These are phyloP conservation scores for Chromobotia macracanthus DNA, from an alignment of 2,797 vertebrate genomes.

Conservation along the genomic window DNA sequence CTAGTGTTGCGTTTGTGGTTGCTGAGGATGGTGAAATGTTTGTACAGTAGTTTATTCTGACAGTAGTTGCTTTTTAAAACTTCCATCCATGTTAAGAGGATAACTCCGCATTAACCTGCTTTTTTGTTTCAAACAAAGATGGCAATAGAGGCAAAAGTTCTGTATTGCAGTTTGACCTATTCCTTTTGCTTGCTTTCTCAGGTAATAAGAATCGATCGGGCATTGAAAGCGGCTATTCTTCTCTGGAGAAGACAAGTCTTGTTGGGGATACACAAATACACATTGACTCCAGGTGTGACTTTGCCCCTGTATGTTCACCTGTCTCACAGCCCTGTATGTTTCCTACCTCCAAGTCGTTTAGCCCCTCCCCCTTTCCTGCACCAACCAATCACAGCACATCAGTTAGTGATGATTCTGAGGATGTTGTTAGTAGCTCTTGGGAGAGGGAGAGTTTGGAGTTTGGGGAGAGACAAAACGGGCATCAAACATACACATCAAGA, in stretches of 20 bases:
- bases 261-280: constrained; percentile 21
- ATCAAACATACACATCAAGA: constrained; percentile 6
- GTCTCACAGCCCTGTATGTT: constrained; percentile 10
- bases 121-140: neutral
- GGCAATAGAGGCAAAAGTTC: no score
- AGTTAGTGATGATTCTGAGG: neutral
- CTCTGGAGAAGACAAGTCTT: constrained; percentile 55
- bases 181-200: constrained; percentile 44
- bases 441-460: constrained; percentile 1
- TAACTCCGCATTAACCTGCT: no score
- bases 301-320: neutral
- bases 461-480: constrained; percentile 11
- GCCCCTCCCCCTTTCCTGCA: constrained; percentile 1
- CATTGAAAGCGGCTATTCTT: constrained; percentile 59
- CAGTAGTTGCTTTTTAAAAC: no score
- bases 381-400: neutral
- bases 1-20: no score
- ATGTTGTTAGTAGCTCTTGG: constrained; percentile 9
- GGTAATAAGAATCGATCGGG: constrained; percentile 37
- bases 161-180: constrained; percentile 3
- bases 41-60: no score
- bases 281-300: constrained; percentile 51
- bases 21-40: no score
- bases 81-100: no score
- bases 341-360: neutral